A percentile compares a stretch with the other conserved stretches of the same genome.
These are phyloP conservation scores for Lobophora halterata DNA, from an alignment of 2,888 invertebrate genomes.

Conservation along the genomic window DNA sequence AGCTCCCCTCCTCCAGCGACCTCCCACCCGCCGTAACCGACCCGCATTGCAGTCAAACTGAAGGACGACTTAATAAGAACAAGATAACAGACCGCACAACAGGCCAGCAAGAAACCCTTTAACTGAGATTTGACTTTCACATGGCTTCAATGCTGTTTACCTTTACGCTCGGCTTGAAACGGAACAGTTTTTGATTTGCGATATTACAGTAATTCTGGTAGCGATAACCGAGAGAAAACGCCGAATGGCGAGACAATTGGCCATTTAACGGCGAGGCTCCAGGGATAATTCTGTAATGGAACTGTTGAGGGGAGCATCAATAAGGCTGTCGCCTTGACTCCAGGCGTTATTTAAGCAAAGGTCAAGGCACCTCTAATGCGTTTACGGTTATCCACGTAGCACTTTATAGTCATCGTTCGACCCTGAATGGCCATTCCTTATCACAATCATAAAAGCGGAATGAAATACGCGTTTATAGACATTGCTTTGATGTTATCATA, in stretches of 20 bases:
- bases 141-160: slow-evolving; percentile 37
- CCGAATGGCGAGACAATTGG: slow-evolving; percentile 47
- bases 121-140: slow-evolving; percentile 34
- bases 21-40: slow-evolving; percentile 42
- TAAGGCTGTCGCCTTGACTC: slow-evolving; percentile 58
- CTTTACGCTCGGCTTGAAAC: slow-evolving; percentile 17
- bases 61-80: slow-evolving; percentile 57
- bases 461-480: slow-evolving; percentile 40
- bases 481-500: slow-evolving; percentile 33
- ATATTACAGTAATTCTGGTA: slow-evolving; percentile 38
- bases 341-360: slow-evolving; percentile 44
- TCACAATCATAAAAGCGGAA: slow-evolving; percentile 46
- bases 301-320: slow-evolving; percentile 47
- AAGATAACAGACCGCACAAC: slow-evolving; percentile 36
- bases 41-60: slow-evolving; percentile 75
- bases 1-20: slow-evolving; percentile 41
- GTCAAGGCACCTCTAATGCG: slow-evolving; percentile 64
- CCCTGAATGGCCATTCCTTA: slow-evolving; percentile 43
- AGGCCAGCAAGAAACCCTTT: slow-evolving; percentile 37
- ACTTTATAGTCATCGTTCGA: slow-evolving; percentile 57
- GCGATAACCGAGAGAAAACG: slow-evolving; percentile 34
- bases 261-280: slow-evolving; percentile 41
- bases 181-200: slow-evolving; percentile 33
- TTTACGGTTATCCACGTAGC: slow-evolving; percentile 54
- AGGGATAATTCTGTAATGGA: slow-evolving; percentile 43